Conservation (phyloP, 2,113 vertebrate species). For the Rhinichthys klamathensis region DNA sequence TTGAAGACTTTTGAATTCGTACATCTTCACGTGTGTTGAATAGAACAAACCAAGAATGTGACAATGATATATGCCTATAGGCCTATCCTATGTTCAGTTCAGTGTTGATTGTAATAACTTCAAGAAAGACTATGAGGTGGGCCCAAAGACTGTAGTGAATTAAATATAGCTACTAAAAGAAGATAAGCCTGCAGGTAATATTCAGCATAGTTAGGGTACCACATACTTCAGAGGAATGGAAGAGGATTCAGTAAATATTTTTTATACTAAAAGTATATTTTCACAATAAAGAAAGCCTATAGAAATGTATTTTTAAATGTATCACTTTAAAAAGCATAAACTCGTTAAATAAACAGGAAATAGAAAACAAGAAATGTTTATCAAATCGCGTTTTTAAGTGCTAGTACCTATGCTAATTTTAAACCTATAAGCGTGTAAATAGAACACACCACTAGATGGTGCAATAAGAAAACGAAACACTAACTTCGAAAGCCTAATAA, state of each 20-base stretch:
- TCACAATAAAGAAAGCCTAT: neutral
- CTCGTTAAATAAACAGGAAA: neutral
- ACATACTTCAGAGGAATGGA: neutral
- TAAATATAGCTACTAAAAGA: neutral
- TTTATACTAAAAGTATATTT: neutral
- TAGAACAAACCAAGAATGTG: no score
- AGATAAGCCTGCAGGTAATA: neutral
- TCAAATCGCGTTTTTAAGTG: neutral
- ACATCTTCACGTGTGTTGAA: no score
- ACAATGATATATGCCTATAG: neutral
- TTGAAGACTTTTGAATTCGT: no score
- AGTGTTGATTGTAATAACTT: neutral
- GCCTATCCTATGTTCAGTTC: neutral
- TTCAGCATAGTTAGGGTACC: neutral
- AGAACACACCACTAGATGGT: slow-evolving; percentile 20
- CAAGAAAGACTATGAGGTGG: neutral
- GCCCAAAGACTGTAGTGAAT: neutral
- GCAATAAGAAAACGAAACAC: neutral
- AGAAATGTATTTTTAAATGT: neutral
- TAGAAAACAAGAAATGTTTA: neutral
- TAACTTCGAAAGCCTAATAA: neutral
- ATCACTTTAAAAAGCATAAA: neutral
- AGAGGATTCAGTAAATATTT: neutral
- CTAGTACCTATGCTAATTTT: neutral
- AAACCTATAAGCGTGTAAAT: neutral